These are phyloP conservation scores for Cyclura pinguis DNA, from an alignment of 2,797 vertebrate species.

Conservation along the genomic window DNA sequence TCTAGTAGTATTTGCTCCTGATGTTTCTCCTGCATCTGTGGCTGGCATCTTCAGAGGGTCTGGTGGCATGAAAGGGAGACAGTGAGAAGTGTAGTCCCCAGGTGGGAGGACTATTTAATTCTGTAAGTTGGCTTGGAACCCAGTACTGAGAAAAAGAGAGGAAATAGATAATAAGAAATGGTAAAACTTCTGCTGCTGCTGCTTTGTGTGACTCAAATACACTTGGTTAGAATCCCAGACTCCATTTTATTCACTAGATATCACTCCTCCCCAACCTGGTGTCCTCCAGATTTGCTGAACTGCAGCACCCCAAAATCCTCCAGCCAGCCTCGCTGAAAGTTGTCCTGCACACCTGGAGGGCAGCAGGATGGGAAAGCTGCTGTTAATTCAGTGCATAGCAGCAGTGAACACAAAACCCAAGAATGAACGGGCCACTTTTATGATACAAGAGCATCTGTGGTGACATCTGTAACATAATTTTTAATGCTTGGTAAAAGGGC, in stretches of 20 bases:
- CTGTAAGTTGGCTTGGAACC: background rate
- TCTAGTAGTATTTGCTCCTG: no score
- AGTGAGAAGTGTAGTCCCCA: no score
- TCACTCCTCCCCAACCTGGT: no score
- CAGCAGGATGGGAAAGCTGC: background rate
- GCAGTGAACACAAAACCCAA: slow-evolving; percentile 28
- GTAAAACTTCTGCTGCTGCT: slow-evolving; percentile 27
- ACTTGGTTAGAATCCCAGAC: slow-evolving; percentile 27
- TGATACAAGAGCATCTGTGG: slow-evolving; percentile 30
- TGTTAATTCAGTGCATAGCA: slow-evolving; percentile 38
- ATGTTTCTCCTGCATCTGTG: no score
- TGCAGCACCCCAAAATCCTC: no score
- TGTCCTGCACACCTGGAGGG: no score
- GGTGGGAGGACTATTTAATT: no score
- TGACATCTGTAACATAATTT: slow-evolving; percentile 46
- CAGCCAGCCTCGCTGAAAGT: no score
- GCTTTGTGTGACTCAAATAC: slow-evolving; percentile 21
- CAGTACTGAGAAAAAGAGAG: slow-evolving; percentile 8
- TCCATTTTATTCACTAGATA: slow-evolving; percentile 44
- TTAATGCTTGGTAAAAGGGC: slow-evolving; percentile 47
- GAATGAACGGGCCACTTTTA: slow-evolving; percentile 24
- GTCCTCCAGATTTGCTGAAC: no score
- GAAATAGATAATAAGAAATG: no score
- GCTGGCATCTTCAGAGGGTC: no score
- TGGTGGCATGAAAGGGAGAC: no score